Conservation (phyloP, 2,797 vertebrate species). For the Anguilla anguilla region DNA sequence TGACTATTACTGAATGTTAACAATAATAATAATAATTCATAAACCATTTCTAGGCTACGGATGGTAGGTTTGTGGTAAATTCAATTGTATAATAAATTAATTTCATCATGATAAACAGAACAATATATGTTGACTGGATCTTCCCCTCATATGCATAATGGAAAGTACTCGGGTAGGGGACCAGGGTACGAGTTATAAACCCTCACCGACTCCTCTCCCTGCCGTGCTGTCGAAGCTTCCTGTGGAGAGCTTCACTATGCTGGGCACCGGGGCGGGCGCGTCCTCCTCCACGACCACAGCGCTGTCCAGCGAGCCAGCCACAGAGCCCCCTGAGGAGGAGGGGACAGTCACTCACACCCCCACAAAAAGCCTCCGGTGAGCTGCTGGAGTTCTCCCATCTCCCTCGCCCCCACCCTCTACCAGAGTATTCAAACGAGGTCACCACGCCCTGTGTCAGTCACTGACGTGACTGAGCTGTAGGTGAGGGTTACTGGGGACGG, state of each 20-base stretch:
- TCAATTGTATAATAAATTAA: not conserved
- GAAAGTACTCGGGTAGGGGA: not conserved
- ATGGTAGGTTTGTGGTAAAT: not conserved
- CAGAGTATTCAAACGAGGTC: not conserved
- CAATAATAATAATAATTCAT: no score
- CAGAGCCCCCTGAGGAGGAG: slow-evolving; percentile 55
- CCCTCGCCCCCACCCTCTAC: not conserved
- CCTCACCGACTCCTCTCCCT: slow-evolving; percentile 70
- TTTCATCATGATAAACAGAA: not conserved
- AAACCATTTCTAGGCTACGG: not conserved
- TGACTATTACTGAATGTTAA: not conserved
- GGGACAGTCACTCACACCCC: not conserved
- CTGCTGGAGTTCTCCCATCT: not conserved
- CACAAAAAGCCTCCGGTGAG: not conserved
- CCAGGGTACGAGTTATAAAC: not conserved
- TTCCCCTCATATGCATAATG: not conserved
- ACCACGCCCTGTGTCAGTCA: not conserved
- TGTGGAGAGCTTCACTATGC: slow-evolving; percentile 88
- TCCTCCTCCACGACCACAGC: slow-evolving; percentile 71
- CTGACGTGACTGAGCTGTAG: no score
- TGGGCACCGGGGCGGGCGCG: slow-evolving; percentile 66
- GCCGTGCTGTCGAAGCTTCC: slow-evolving; percentile 77
- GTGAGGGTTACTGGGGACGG: not conserved
- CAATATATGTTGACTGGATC: not conserved
- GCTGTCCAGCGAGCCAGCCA: slow-evolving; percentile 69